phyloP scores from a whole-genome alignment of 2,797 vertebrate genomes.

The Selene dorsalis region DNA sequence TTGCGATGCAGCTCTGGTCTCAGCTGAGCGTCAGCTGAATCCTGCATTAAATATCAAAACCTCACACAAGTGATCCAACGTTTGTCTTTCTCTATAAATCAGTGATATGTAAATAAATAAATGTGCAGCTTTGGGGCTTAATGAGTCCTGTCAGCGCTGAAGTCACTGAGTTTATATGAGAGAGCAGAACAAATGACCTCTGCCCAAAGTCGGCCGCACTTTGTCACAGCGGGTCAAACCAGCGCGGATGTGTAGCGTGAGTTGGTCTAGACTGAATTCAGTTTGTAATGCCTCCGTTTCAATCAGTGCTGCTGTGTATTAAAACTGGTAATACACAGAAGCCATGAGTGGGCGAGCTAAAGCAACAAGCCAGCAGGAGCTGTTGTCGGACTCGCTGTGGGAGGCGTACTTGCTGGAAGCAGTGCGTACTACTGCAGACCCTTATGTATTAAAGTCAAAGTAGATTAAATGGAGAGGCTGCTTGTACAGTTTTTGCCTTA shows the following conservation, averaged over 20 bases:
- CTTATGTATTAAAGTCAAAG: constrained; percentile 16
- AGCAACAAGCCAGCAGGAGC: constrained; percentile 17
- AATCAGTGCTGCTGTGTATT: constrained; percentile 7
- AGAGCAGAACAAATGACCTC: constrained; percentile 8
- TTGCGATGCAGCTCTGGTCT: background rate
- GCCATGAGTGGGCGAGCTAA: constrained; percentile 28
- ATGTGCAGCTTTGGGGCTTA: background rate
- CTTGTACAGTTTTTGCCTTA: constrained; percentile 15
- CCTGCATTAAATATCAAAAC: constrained; percentile 6
- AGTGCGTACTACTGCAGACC: background rate
- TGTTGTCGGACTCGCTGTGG: constrained; percentile 18
- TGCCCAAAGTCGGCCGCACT: constrained; percentile 18
- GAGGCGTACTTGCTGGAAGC: constrained; percentile 13
- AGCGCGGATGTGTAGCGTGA: background rate
- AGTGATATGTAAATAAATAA: background rate
- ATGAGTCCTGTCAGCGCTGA: background rate
- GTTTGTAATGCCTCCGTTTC: background rate
- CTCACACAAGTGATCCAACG: background rate
- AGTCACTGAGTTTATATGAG: background rate
- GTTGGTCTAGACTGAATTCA: constrained; percentile 27
- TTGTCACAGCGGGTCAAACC: constrained; percentile 24
- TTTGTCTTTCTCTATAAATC: background rate
- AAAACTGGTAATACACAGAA: constrained; percentile 13
- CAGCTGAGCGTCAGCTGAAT: background rate
- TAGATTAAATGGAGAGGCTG: constrained; percentile 12